These are phyloP conservation scores for Apeira syringaria DNA, from an alignment of 2,888 invertebrate species.

Conservation along the genomic window DNA sequence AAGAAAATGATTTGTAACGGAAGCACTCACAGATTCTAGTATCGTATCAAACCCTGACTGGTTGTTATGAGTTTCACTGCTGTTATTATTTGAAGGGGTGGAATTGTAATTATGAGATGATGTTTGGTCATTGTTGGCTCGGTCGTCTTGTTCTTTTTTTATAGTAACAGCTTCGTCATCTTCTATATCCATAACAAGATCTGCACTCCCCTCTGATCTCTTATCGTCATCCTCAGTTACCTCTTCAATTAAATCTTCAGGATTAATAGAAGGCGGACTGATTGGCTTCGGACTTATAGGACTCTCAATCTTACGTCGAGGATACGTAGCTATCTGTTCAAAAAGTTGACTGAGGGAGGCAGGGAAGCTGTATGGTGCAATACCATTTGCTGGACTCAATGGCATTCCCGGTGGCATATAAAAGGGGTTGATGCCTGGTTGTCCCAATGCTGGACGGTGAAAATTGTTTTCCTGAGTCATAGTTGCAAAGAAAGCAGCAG, in stretches of 20 bases:
- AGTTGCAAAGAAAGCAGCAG: slow-evolving; percentile 85
- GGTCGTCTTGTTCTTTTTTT: slow-evolving; percentile 72
- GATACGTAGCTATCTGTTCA: slow-evolving; percentile 84
- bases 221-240: slow-evolving; percentile 84
- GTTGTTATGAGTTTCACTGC: slow-evolving; percentile 65
- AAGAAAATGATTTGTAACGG: slow-evolving; percentile 89
- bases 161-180: slow-evolving; percentile 77
- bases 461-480: slow-evolving; percentile 74
- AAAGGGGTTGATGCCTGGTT: slow-evolving; percentile 84
- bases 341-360: slow-evolving; percentile 86
- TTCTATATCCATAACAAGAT: slow-evolving; percentile 88
- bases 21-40: slow-evolving; percentile 88
- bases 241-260: slow-evolving; percentile 85
- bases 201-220: slow-evolving; percentile 80
- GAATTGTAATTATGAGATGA: slow-evolving; percentile 54
- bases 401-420: slow-evolving; percentile 84
- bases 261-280: slow-evolving; percentile 65
- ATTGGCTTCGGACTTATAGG: slow-evolving; percentile 54
- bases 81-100: slow-evolving; percentile 59
- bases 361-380: slow-evolving; percentile 80
- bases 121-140: slow-evolving; percentile 48
- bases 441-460: slow-evolving; percentile 75
- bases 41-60: slow-evolving; percentile 88
- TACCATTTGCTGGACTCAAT: slow-evolving; percentile 71
- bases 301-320: slow-evolving; percentile 67